Conservation (phyloP, 2,113 vertebrate genomes). For the Proterorhinus semilunaris region DNA sequence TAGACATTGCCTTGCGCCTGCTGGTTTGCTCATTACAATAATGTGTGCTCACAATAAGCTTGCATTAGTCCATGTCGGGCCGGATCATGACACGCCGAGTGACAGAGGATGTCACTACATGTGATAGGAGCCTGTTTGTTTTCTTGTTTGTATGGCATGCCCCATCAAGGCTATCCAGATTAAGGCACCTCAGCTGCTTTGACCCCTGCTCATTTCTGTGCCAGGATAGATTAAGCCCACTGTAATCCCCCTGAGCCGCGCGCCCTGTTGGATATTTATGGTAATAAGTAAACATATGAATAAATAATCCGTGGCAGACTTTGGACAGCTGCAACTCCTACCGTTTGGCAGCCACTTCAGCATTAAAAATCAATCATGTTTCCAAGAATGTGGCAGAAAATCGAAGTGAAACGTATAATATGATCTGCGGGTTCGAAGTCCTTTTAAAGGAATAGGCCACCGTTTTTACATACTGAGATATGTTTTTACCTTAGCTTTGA, state of each 20-base stretch:
- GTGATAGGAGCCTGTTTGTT: constrained; percentile 52
- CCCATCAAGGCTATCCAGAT: constrained; percentile 62
- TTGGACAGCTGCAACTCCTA: constrained; percentile 57
- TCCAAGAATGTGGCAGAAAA: constrained; percentile 42
- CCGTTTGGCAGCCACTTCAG: constrained; percentile 45
- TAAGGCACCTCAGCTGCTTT: constrained; percentile 68
- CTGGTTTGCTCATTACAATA: constrained; percentile 9
- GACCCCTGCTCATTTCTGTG: constrained; percentile 75
- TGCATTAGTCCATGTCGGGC: constrained; percentile 25
- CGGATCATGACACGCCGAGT: constrained; percentile 30
- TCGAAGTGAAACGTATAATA: background rate
- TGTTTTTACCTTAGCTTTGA: no score
- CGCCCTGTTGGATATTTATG: constrained; percentile 67
- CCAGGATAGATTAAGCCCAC: constrained; percentile 67
- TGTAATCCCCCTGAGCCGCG: constrained; percentile 68
- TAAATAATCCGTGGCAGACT: constrained; percentile 65
- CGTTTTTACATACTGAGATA: no score
- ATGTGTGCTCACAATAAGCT: constrained; percentile 10
- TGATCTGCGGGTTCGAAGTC: background rate
- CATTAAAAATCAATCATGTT: constrained; percentile 44
- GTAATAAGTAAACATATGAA: constrained; percentile 75
- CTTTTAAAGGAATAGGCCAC: no score
- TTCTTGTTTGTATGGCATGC: constrained; percentile 64
- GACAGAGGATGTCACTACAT: constrained; percentile 49
- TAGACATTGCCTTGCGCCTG: background rate